A percentile compares a stretch with the other conserved stretches of the same genome.
Evolutionary conservation across 2,888 invertebrate species (phyloP).

Genomic region (Agrotis segetum): DNA sequence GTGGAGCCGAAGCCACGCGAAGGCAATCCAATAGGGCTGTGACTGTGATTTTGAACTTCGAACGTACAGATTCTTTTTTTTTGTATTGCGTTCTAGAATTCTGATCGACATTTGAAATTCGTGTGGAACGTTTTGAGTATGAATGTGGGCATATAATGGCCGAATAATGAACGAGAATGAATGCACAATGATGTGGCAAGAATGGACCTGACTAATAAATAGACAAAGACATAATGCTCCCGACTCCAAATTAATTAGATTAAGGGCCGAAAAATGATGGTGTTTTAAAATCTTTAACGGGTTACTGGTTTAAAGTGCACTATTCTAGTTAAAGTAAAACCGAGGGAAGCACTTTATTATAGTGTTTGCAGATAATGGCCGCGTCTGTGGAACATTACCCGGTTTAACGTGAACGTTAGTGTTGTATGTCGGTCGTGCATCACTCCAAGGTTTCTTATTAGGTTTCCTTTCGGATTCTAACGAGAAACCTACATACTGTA

Average conservation of each 20-base stretch:
- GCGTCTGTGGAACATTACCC: conserved; percentile 36
- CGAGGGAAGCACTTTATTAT: conserved; percentile 44
- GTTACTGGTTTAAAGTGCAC: conserved; percentile 25
- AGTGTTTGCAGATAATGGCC: conserved; percentile 51
- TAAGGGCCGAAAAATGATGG: not conserved
- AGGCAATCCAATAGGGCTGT: conserved; percentile 58
- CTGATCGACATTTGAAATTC: conserved; percentile 39
- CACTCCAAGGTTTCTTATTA: conserved; percentile 50
- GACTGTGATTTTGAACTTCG: conserved; percentile 54
- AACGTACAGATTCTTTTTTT: conserved; percentile 49
- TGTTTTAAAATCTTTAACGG: conserved; percentile 24
- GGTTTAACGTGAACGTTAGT: conserved; percentile 40
- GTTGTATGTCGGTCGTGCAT: conserved; percentile 48
- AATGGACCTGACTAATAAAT: not conserved
- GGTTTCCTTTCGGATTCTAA: conserved; percentile 45
- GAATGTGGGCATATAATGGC: no score
- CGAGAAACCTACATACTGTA: conserved; percentile 27
- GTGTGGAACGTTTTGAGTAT: not conserved
- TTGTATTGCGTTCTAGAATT: conserved; percentile 23
- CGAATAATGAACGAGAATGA: no score
- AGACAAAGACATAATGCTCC: not conserved
- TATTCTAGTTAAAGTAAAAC: conserved; percentile 29
- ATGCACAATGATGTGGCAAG: not conserved
- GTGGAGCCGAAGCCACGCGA: conserved; percentile 55
- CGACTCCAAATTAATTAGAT: not conserved